Conservation (phyloP, 1,140 invertebrate species). For the Schlechtendalia chinensis region DNA sequence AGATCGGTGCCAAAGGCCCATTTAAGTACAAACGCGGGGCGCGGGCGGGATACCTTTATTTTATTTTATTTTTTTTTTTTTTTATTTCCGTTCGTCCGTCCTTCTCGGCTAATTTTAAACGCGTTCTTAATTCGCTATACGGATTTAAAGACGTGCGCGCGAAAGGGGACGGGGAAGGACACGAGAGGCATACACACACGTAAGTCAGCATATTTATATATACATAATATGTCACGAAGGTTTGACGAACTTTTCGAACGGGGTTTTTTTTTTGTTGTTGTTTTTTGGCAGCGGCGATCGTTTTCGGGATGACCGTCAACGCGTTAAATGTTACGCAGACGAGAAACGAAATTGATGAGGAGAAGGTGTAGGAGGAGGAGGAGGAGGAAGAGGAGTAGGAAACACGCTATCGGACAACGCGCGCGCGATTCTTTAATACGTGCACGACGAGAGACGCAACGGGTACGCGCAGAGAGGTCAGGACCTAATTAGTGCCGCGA, state of each 20-base stretch:
- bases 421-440: not conserved
- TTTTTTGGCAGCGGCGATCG: conserved; percentile 7
- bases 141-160: not conserved
- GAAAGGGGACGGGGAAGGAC: not conserved
- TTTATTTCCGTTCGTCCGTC: not conserved
- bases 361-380: not conserved
- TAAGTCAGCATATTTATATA: too few relatives aligned
- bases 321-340: conserved; percentile 10
- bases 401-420: not conserved
- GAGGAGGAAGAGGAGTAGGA: too few relatives aligned
- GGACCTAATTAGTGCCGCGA: not conserved
- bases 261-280: not conserved
- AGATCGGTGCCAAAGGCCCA: conserved; percentile 38
- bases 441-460: not conserved
- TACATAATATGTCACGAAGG: conserved; percentile 27
- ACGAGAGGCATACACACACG: not conserved
- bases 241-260: conserved; percentile 27
- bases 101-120: conserved; percentile 29
- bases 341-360: not conserved
- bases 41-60: conserved; percentile 22
- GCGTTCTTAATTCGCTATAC: conserved; percentile 12
- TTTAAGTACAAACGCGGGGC: conserved; percentile 36
- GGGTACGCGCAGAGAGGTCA: not conserved
- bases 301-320: not conserved
- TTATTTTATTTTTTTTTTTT: too few relatives aligned